Percentiles rank a stretch among this genome's conserved stretches.
These are phyloP conservation scores for Meghimatium bilineatum DNA, from an alignment of 2,888 invertebrate species.

Conservation along the genomic window DNA sequence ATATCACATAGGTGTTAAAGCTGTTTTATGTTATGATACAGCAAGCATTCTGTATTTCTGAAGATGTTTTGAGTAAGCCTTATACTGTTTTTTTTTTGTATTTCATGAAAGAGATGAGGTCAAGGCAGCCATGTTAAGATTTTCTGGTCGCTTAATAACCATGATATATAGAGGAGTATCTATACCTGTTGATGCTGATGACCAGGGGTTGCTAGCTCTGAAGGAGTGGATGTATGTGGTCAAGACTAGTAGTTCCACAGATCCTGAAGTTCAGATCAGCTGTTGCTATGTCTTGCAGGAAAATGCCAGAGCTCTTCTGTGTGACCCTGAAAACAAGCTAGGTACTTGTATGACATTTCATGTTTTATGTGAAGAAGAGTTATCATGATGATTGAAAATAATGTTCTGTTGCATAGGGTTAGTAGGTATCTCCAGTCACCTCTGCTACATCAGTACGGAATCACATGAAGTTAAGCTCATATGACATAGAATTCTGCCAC, in stretches of 20 bases:
- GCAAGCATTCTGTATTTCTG: no score
- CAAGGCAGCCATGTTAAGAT: constrained; percentile 50
- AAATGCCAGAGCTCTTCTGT: constrained; percentile 54
- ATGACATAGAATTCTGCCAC: no score
- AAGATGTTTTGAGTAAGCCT: background rate
- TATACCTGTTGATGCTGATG: background rate
- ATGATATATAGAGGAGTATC: constrained; percentile 41
- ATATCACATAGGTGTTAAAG: no score
- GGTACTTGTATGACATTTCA: no score
- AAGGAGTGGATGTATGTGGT: constrained; percentile 53
- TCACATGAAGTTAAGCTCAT: no score
- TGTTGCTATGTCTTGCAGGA: constrained; percentile 58
- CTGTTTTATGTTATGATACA: no score
- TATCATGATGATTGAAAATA: no score
- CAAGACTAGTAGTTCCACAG: constrained; percentile 50
- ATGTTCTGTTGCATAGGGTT: no score
- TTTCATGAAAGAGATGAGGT: constrained; percentile 51
- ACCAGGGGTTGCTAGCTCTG: constrained; percentile 20
- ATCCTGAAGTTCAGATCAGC: constrained; percentile 59
- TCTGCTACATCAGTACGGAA: no score
- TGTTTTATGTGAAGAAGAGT: no score
- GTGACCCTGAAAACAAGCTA: constrained; percentile 48
- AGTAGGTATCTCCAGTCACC: no score
- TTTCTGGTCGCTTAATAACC: constrained; percentile 49
- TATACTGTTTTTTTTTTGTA: background rate